A percentile compares a stretch with the other conserved stretches of the same genome.
Evolutionary conservation across 2,888 invertebrate species (phyloP).

Genomic region (Luperina nickerlii): DNA sequence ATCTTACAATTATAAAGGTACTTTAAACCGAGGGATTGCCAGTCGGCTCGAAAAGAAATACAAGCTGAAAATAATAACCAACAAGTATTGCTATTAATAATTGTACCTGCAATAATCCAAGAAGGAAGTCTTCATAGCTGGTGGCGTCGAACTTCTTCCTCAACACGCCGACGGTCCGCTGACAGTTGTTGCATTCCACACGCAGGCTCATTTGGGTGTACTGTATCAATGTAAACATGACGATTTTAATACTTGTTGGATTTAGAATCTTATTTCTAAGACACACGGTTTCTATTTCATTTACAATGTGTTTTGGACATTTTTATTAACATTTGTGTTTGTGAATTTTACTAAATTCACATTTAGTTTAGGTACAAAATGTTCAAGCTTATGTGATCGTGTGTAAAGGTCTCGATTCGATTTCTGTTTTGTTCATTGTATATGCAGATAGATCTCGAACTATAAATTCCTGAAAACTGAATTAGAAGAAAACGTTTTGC

Average conservation of each 20-base stretch:
- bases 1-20: neutral
- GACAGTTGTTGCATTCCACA: constrained; percentile 86
- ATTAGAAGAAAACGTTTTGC: neutral
- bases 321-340: neutral
- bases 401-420: neutral
- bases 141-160: constrained; percentile 89
- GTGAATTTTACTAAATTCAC: neutral
- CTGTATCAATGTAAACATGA: constrained; percentile 62
- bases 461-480: neutral
- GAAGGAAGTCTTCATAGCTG: constrained; percentile 90
- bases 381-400: neutral
- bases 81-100: neutral
- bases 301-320: neutral
- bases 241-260: neutral
- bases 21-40: neutral
- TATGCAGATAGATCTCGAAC: neutral
- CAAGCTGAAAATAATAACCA: neutral
- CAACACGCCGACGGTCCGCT: constrained; percentile 87
- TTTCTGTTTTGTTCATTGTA: neutral
- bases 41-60: neutral
- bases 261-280: neutral
- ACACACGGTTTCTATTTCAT: neutral
- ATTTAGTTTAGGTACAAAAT: neutral
- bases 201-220: constrained; percentile 74
- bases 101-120: constrained; percentile 88